phyloP scores from a whole-genome alignment of 2,797 vertebrate genomes.

The Lates japonicus region DNA sequence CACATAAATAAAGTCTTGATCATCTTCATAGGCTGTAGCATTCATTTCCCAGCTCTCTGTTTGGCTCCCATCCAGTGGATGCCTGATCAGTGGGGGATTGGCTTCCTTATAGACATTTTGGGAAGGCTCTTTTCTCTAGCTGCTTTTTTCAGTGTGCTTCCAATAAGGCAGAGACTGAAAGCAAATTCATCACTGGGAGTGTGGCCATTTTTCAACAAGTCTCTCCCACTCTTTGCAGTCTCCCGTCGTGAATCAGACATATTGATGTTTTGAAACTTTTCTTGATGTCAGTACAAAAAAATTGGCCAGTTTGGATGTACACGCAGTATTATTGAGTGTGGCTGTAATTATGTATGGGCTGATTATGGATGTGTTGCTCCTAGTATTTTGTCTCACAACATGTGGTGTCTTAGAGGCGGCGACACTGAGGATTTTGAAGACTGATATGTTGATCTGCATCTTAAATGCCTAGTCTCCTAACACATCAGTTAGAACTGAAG shows the following conservation, averaged over 20 bases:
- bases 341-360: background rate
- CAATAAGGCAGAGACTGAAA: conserved; percentile 49
- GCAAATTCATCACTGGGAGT: conserved; percentile 55
- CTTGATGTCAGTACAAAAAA: background rate
- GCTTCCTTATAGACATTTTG: conserved; percentile 56
- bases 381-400: background rate
- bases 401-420: background rate
- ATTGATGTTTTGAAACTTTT: conserved; percentile 23
- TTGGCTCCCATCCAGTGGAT: conserved; percentile 53
- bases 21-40: conserved; percentile 34
- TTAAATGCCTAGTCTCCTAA: no score
- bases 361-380: background rate
- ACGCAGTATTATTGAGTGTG: background rate
- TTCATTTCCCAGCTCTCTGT: conserved; percentile 19
- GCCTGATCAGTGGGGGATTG: conserved; percentile 48
- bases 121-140: conserved; percentile 28
- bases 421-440: no score
- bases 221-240: background rate
- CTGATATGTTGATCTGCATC: background rate
- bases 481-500: no score
- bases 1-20: conserved; percentile 69
- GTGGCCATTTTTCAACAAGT: conserved; percentile 38
- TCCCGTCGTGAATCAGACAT: conserved; percentile 10
- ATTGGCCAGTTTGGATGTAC: conserved; percentile 3
- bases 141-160: conserved; percentile 49